Conservation (phyloP, 1,140 invertebrate species). For the Whitmania pigra region DNA sequence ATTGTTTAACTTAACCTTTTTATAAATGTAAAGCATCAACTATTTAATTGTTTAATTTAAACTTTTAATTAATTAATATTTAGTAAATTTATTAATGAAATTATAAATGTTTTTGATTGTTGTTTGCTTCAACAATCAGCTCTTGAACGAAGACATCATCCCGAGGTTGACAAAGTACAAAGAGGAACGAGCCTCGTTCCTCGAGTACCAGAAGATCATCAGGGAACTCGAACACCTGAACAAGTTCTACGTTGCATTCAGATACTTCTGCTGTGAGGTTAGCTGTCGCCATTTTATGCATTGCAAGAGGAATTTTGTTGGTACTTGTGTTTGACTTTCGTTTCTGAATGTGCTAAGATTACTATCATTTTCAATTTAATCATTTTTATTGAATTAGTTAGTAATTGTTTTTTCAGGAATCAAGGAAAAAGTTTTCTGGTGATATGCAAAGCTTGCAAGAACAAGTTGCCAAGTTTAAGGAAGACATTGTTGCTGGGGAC, state of each 20-base stretch:
- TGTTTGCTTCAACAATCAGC: constrained; percentile 44
- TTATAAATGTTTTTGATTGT: no score
- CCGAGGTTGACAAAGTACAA: constrained; percentile 75
- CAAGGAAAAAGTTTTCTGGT: constrained; percentile 46
- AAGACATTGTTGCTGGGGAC: constrained; percentile 35
- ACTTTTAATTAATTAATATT: no score
- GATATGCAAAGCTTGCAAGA: constrained; percentile 39
- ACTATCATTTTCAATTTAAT: background rate
- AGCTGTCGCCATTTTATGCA: constrained; percentile 7
- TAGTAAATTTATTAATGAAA: no score
- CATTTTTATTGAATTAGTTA: background rate
- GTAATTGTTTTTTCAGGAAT: constrained; percentile 35
- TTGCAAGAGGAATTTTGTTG: background rate
- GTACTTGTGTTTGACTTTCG: background rate
- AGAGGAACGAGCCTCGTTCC: constrained; percentile 67
- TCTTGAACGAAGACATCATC: constrained; percentile 72
- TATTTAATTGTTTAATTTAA: no score
- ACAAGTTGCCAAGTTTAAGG: constrained; percentile 40
- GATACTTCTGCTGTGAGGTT: constrained; percentile 51
- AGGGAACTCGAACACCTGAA: constrained; percentile 73
- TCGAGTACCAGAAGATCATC: constrained; percentile 67
- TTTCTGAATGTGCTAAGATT: constrained; percentile 19
- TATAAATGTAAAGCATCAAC: no score
- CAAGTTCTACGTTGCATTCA: constrained; percentile 63
- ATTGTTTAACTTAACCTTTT: no score